Percentiles rank a stretch among this genome's conserved stretches.
Conservation (phyloP, 2,797 vertebrate species). For the Danio albolineatus region DNA sequence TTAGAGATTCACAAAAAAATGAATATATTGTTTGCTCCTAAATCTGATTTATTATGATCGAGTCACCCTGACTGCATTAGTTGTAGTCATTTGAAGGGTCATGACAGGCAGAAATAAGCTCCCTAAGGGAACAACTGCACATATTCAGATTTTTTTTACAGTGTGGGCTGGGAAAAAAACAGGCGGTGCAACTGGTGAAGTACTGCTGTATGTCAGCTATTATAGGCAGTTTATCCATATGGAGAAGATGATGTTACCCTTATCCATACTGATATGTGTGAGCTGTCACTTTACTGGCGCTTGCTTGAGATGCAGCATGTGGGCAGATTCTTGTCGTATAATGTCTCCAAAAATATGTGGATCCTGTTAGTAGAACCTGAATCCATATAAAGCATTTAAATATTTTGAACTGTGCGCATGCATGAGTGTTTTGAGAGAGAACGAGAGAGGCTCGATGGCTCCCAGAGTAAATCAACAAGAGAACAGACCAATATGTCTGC, state of each 20-base stretch:
- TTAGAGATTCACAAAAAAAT: background rate
- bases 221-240: slow-evolving; percentile 33
- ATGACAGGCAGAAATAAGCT: slow-evolving; percentile 3
- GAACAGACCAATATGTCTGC: slow-evolving; percentile 41
- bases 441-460: background rate
- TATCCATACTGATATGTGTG: slow-evolving; percentile 10
- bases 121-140: background rate
- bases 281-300: slow-evolving; percentile 27
- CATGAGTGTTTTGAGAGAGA: background rate
- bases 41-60: background rate
- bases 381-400: slow-evolving; percentile 7
- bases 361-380: background rate
- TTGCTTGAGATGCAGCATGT: background rate
- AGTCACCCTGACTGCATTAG: background rate
- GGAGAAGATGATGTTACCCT: slow-evolving; percentile 21
- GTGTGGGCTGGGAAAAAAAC: slow-evolving; percentile 16
- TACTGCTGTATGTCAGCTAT: slow-evolving; percentile 31
- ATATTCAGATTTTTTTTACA: slow-evolving; percentile 18
- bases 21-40: background rate
- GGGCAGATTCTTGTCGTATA: background rate
- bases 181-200: background rate
- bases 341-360: slow-evolving; percentile 17
- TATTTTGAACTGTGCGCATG: background rate
- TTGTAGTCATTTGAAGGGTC: slow-evolving; percentile 10
- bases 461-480: slow-evolving; percentile 29